Evolutionary conservation across 2,888 invertebrate species (phyloP).

Genomic region (Drosophila parthenogenetica): DNA sequence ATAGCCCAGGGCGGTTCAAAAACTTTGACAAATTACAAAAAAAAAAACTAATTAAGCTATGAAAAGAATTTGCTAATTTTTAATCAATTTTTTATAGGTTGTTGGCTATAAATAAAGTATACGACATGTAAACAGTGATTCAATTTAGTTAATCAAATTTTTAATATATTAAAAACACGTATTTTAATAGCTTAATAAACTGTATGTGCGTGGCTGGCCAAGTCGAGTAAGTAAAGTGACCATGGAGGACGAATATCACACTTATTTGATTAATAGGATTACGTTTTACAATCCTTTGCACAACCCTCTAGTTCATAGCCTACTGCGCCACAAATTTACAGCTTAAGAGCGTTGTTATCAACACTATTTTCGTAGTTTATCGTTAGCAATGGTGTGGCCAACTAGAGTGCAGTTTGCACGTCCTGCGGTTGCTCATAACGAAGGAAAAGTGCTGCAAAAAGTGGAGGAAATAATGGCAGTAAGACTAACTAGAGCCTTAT

Average conservation of each 20-base stretch:
- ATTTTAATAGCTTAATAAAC: no score
- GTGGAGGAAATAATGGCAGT: slow-evolving; percentile 45
- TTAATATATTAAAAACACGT: no score
- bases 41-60: not conserved
- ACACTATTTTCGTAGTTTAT: slow-evolving; percentile 1
- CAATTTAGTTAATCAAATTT: not conserved
- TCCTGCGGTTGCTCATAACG: slow-evolving; percentile 15
- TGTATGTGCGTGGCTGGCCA: no score
- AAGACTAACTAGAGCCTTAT: not conserved
- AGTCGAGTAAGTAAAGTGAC: no score
- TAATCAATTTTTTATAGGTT: not conserved
- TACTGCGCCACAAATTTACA: not conserved
- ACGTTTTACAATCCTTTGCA: not conserved
- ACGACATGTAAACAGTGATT: not conserved
- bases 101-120: not conserved
- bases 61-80: not conserved
- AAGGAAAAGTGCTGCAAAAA: slow-evolving; percentile 13
- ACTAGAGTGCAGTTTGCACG: slow-evolving; percentile 1
- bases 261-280: no score
- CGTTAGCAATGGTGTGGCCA: slow-evolving; percentile 11
- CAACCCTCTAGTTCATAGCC: not conserved
- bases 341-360: slow-evolving; percentile 2
- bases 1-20: slow-evolving; percentile 14
- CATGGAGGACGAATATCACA: no score
- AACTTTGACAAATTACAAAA: not conserved